Evolutionary conservation across 2,888 invertebrate genomes (phyloP).

Genomic region (Erebia aethiops): DNA sequence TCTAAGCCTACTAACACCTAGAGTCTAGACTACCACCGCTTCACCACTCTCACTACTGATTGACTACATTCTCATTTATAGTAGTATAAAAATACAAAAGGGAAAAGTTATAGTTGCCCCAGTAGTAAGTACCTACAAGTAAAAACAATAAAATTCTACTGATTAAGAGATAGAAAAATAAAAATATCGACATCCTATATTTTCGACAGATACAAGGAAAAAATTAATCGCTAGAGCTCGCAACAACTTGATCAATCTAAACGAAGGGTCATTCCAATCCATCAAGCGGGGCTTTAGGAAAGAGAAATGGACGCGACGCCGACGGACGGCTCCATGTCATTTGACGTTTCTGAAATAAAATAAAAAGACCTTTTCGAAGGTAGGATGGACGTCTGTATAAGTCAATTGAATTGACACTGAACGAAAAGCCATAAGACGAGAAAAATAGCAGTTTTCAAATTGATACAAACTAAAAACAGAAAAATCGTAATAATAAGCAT

Average conservation of each 20-base stretch:
- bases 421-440: no score
- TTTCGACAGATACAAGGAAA: slow-evolving; percentile 7
- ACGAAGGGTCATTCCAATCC: slow-evolving; percentile 31
- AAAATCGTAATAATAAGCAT: no score
- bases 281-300: slow-evolving; percentile 29
- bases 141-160: background rate
- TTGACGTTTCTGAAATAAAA: slow-evolving; percentile 18
- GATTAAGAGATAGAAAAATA: background rate
- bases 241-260: slow-evolving; percentile 24
- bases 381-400: background rate
- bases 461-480: no score
- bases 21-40: no score
- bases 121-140: no score
- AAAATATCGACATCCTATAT: background rate
- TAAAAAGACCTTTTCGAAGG: background rate
- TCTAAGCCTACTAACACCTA: no score
- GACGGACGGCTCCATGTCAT: slow-evolving; percentile 20
- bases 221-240: slow-evolving; percentile 20
- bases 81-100: no score
- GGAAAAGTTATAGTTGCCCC: no score
- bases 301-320: slow-evolving; percentile 25
- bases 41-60: no score
- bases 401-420: no score
- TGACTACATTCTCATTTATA: no score
- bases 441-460: no score